phyloP scores from a whole-genome alignment of 2,797 vertebrate genomes.

The Pangasius sanitwongsei region DNA sequence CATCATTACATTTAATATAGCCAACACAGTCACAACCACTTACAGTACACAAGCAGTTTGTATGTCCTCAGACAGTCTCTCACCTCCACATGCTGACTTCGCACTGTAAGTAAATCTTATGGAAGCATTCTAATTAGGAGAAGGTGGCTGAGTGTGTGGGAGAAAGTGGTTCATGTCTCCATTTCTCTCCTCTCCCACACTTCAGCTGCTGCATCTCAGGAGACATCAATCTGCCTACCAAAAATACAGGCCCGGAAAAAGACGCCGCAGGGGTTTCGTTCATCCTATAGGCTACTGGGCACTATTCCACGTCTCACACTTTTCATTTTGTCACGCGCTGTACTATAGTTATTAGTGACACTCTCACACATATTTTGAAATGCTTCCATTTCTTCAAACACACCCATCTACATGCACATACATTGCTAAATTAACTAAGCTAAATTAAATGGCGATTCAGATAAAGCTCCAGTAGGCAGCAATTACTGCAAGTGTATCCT shows the following conservation, averaged over 20 bases:
- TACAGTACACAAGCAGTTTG: neutral
- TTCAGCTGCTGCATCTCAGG: constrained; percentile 6
- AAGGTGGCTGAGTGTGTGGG: constrained; percentile 6
- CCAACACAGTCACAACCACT: neutral
- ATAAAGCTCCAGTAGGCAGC: neutral
- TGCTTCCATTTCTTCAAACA: neutral
- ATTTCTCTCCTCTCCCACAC: constrained; percentile 37
- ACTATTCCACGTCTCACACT: neutral
- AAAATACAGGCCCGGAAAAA: constrained; percentile 24
- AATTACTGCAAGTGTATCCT: neutral
- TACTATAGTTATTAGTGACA: neutral
- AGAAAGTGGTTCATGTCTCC: neutral
- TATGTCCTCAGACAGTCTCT: neutral
- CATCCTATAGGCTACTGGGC: neutral
- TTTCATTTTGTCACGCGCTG: constrained; percentile 22
- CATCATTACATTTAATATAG: neutral
- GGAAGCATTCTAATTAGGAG: neutral
- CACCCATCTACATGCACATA: neutral
- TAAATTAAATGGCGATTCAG: neutral
- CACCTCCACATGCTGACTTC: neutral
- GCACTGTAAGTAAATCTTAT: neutral
- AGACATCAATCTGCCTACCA: constrained; percentile 24
- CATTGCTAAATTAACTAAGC: neutral
- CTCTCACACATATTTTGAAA: neutral
- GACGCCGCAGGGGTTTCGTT: constrained; percentile 20